Base-by-base conservation (phyloP, 2,888 invertebrate species). In the Cheilosia variabilis region DNA sequence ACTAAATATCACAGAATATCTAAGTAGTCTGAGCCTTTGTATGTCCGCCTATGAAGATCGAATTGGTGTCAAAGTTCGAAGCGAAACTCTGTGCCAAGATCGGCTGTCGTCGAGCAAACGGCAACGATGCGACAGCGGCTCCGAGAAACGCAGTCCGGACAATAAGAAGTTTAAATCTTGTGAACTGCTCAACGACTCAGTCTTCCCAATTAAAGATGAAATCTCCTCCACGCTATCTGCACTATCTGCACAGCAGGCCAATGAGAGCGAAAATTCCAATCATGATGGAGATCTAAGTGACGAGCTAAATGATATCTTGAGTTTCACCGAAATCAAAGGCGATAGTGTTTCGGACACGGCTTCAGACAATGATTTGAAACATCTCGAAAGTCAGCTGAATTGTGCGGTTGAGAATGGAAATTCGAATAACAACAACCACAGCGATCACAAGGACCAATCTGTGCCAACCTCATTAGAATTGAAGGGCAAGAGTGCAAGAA, bases 11-110 rank as follows among this genome's bases (percentile, higher is more conserved):
- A 95, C 95, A 50, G 96, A 96, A 89, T 96, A 95, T 89, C 93
- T 96, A 45, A 96, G 96, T 78, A 96, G 95, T 89, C 95, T 96
- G 89, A 96, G 95, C 89, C 95, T 97, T 22, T 96, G 96, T 90
- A 94, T 97, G 88, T 94, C 95, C 68, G 95, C 96, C 0, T 96
- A 96, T 88, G 95, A 96, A 88, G 95, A 95, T 89, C 93, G 96
- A 45, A 93, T 96, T 89, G 95, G 95, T 3, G 91, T 94, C 4
- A 94, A 93, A 87, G 92, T 93, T 17, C 92, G 93, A 41, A 93
- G 93, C 43, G 94, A 94, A 78, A 89, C 88, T 13, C 79, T 92
- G 4, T 90, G 88, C 81, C 89, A 93, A 52, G 90, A 91, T 2
- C 89, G 90, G 24, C 87, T 87, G 1, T 79, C 88, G 1, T 17